A percentile compares a stretch with the other conserved stretches of the same genome.
These are phyloP conservation scores for Teleogryllus occipitalis DNA, from an alignment of 1,140 invertebrate species.

Conservation along the genomic window DNA sequence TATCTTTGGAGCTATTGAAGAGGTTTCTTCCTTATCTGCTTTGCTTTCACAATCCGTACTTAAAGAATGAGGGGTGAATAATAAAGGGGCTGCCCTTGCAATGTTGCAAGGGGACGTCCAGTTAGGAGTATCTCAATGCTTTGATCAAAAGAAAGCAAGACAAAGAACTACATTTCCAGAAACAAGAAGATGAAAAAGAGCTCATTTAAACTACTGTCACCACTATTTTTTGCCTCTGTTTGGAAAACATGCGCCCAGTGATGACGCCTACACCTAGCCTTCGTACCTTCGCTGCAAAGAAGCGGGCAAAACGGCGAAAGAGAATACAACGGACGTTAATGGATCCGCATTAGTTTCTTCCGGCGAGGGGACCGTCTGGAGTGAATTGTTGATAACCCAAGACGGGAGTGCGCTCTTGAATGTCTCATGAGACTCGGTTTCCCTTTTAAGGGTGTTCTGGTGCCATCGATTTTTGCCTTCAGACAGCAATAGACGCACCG, in stretches of 20 bases:
- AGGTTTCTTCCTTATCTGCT: background rate
- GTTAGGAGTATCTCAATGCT: background rate
- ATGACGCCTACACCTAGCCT: too few relatives aligned
- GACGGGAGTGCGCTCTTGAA: background rate
- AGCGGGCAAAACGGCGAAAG: background rate
- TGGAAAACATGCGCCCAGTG: too few relatives aligned
- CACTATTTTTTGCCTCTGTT: too few relatives aligned
- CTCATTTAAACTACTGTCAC: background rate
- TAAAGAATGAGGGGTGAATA: background rate
- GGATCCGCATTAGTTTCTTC: background rate
- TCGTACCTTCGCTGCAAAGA: background rate
- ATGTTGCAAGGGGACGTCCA: background rate
- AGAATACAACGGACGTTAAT: background rate
- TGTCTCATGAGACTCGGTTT: background rate
- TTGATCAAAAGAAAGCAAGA: background rate
- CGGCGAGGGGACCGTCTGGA: background rate
- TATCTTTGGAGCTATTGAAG: background rate
- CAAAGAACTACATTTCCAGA: background rate
- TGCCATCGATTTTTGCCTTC: background rate
- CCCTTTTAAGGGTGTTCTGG: background rate
- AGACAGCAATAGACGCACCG: background rate
- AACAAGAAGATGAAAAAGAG: background rate
- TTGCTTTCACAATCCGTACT: background rate
- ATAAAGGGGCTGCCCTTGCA: background rate
- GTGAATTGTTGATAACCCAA: background rate